phyloP scores from a whole-genome alignment of 2,797 vertebrate species.

The Ctenosaura bakeri region DNA sequence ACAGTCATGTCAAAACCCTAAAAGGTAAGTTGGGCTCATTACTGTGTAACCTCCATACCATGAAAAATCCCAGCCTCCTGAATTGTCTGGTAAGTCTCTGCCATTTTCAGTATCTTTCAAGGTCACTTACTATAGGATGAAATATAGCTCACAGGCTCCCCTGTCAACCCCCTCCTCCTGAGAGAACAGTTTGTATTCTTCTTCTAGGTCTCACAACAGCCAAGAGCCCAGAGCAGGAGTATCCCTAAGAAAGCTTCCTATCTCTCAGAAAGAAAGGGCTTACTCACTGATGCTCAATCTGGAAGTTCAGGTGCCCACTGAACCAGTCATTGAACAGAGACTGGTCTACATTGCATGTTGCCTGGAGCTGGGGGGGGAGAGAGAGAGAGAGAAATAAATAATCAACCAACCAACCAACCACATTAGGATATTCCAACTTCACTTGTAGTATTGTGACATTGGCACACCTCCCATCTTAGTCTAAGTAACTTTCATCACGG shows the following conservation, averaged over 20 bases:
- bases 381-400: background rate
- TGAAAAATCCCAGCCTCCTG: background rate
- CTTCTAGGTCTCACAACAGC: background rate
- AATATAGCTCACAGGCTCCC: fast-evolving
- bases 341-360: conserved; percentile 85
- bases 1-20: background rate
- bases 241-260: background rate
- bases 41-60: background rate
- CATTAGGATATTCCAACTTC: background rate
- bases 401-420: background rate
- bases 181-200: fast-evolving
- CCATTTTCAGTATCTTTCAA: background rate
- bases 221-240: background rate
- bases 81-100: background rate
- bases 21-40: background rate
- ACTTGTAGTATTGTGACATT: background rate
- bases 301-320: conserved; percentile 88
- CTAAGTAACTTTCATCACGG: background rate
- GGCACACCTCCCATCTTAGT: background rate
- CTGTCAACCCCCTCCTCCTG: fast-evolving
- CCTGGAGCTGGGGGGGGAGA: conserved; percentile 78
- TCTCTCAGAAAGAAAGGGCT: background rate
- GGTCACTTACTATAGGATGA: background rate
- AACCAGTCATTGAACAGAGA: conserved; percentile 89
- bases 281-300: conserved; percentile 82